phyloP scores from a whole-genome alignment of 2,797 vertebrate species.

The Sebastes melanostomus region DNA sequence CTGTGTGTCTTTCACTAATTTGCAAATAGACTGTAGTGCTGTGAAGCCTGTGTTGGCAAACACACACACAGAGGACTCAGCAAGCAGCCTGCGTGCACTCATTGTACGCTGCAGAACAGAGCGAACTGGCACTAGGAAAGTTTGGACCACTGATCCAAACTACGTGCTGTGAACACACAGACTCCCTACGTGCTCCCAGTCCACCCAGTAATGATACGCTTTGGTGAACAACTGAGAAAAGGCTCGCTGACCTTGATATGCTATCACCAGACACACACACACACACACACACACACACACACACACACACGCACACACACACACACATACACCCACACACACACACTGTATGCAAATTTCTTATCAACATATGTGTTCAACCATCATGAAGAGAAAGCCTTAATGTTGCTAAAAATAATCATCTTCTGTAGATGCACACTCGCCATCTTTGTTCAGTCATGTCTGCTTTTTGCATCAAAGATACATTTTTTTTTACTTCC shows the following conservation, averaged over 20 bases:
- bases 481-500: not conserved
- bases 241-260: slow-evolving; percentile 54
- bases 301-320: not conserved
- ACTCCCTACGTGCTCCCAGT: slow-evolving; percentile 69
- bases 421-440: not conserved
- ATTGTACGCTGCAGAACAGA: slow-evolving; percentile 49
- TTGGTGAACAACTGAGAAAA: slow-evolving; percentile 71
- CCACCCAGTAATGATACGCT: slow-evolving; percentile 54
- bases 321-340: not conserved
- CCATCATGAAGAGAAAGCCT: not conserved
- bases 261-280: not conserved
- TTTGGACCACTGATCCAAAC: slow-evolving; percentile 60
- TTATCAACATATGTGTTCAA: not conserved
- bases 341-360: slow-evolving; percentile 30
- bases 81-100: slow-evolving; percentile 12
- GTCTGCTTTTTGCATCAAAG: not conserved
- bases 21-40: slow-evolving; percentile 34
- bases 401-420: slow-evolving; percentile 13
- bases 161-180: slow-evolving; percentile 75
- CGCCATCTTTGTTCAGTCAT: not conserved
- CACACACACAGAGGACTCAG: not conserved
- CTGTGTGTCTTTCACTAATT: slow-evolving; percentile 6
- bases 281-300: not conserved
- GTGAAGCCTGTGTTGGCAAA: slow-evolving; percentile 17
- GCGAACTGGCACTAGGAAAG: slow-evolving; percentile 52